Evolutionary conservation across 2,797 vertebrate genomes (phyloP).

Genomic region (Rhinophrynus dorsalis): DNA sequence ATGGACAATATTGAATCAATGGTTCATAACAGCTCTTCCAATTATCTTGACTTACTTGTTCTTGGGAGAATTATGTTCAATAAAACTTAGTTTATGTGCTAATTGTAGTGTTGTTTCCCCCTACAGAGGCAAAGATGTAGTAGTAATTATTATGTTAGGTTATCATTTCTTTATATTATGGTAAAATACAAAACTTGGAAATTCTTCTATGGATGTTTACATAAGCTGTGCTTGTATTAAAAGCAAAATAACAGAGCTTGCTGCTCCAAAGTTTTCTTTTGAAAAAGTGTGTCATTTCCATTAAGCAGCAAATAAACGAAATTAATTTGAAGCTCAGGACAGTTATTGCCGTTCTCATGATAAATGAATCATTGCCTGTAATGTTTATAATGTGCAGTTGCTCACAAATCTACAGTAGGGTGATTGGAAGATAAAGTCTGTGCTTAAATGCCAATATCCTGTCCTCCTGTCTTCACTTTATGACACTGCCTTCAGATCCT

Average conservation of each 20-base stretch:
- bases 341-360: conserved; percentile 66
- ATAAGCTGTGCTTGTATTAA: not conserved
- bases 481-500: conserved; percentile 77
- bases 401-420: conserved; percentile 58
- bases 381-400: conserved; percentile 67
- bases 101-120: no score
- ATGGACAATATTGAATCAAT: no score
- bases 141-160: no score
- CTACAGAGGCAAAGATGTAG: no score
- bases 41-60: no score
- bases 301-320: conserved; percentile 60
- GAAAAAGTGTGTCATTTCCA: conserved; percentile 10
- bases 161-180: not conserved
- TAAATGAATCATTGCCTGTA: conserved; percentile 58
- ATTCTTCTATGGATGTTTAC: not conserved
- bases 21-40: no score
- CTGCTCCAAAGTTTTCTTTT: conserved; percentile 1
- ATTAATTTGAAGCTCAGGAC: conserved; percentile 61
- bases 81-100: no score
- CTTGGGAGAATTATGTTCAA: no score
- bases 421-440: conserved; percentile 78
- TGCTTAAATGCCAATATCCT: conserved; percentile 80
- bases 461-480: conserved; percentile 80
- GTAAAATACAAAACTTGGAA: not conserved
- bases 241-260: not conserved